Evolutionary conservation across 2,113 vertebrate species (phyloP).

Genomic region (human): DNA sequence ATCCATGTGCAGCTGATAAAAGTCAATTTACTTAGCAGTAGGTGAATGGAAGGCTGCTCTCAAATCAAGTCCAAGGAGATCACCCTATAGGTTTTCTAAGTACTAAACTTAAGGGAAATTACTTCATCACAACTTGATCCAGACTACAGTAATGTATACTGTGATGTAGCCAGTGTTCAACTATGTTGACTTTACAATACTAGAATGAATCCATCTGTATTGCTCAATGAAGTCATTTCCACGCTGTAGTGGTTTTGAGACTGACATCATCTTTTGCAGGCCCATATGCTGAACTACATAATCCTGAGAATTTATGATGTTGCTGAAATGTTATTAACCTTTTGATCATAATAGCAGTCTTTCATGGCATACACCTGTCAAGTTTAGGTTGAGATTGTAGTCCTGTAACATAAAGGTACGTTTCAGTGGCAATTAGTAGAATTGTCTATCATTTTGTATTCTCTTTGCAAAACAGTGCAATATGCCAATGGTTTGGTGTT

Average conservation of each 20-base stretch:
- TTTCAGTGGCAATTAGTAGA: background rate
- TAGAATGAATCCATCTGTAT: slow-evolving; percentile 92
- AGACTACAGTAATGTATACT: slow-evolving; percentile 84
- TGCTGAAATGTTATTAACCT: slow-evolving; percentile 39
- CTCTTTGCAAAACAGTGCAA: background rate
- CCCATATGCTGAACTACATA: slow-evolving; percentile 78
- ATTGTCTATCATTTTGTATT: background rate
- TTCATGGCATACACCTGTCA: background rate
- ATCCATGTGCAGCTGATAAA: slow-evolving; percentile 87
- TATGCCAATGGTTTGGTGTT: background rate
- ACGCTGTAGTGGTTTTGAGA: slow-evolving; percentile 82
- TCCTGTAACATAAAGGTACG: background rate
- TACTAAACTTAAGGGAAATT: slow-evolving; percentile 91
- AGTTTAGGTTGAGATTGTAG: background rate
- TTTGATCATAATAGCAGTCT: background rate
- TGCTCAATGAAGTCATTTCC: slow-evolving; percentile 93
- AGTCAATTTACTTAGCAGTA: slow-evolving; percentile 75
- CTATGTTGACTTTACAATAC: slow-evolving; percentile 91
- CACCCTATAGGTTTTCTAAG: slow-evolving; percentile 86
- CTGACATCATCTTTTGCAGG: slow-evolving; percentile 83
- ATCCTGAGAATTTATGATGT: slow-evolving; percentile 42
- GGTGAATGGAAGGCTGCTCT: slow-evolving; percentile 67
- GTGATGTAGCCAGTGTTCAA: slow-evolving; percentile 82
- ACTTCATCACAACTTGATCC: slow-evolving; percentile 91
- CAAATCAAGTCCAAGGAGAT: slow-evolving; percentile 78